Evolutionary conservation across 2,113 vertebrate species (phyloP), one percentile per base, ranked within the genome.

Genomic region (Callipepla squamata): DNA sequence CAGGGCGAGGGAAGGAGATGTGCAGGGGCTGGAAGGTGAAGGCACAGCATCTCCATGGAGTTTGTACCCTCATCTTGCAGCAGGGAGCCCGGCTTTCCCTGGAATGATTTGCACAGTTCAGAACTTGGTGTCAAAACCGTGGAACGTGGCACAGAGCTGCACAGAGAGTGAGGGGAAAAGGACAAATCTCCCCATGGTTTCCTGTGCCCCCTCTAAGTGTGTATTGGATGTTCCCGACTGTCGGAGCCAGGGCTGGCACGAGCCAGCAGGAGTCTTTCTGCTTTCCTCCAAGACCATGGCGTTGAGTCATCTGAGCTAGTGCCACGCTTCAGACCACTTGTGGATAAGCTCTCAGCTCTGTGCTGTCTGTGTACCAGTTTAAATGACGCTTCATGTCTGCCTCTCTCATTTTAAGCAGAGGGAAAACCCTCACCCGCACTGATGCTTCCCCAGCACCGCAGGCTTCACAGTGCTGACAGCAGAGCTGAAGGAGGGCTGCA

Each of bases 271-370:
- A 50, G 22, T 38, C 84, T 13, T n/a, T 77, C 74, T 77, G 75
- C 15, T 69, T 58, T n/a, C 78, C 67, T 78, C 8, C 25, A 51
- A 26, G 25, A 8, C 50, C 25, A 25, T 51, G 50, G 25, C 26
- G 50, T 51, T 51, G 50, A 51, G 25, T 51, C 50, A 26, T 51
- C 50, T 51, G 50, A 47, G 87, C 17, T 34, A n/a, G 68, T 92
- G 93, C 96, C 72, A 30, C 28, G 67, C 72, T 67, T 67, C 8
- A 14, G 87, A 61, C 87, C 93, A 85, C 85, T 85, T 83, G 78
- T 87, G 91, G 87, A n/a, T 70, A 57, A 95, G 61, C 68, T 82
- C 80, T 87, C 68, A 13, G 59, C 85, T 78, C 19, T 81, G 91
- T 94, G 85, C 89, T 83, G 68, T 4, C 58, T n/a, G 4, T 21